A percentile compares a stretch with the other conserved stretches of the same genome.
Conservation (phyloP, 1,140 invertebrate genomes). For the Potamilus streckersoni region DNA sequence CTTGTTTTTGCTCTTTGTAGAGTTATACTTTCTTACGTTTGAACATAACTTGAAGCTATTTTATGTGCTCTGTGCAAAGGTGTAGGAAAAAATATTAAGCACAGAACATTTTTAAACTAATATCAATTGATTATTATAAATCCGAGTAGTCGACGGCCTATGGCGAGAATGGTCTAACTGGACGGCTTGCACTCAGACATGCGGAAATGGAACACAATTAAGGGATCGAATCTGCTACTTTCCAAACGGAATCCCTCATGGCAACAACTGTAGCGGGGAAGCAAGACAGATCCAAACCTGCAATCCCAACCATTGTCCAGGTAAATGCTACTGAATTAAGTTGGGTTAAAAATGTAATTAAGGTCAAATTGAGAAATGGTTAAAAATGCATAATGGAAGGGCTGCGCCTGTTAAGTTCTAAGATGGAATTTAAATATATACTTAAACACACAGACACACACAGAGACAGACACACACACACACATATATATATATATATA, state of each 20-base stretch:
- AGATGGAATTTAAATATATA: no score
- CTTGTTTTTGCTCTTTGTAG: background rate
- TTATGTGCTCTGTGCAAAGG: background rate
- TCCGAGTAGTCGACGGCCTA: conserved; percentile 40
- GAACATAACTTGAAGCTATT: background rate
- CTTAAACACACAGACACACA: no score
- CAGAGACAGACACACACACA: no score
- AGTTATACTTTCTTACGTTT: conserved; percentile 1
- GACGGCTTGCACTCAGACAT: conserved; percentile 37
- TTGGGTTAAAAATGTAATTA: no score
- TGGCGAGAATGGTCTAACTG: conserved; percentile 39
- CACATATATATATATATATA: no score
- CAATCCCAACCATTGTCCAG: conserved; percentile 42
- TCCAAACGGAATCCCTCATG: conserved; percentile 38
- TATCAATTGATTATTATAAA: background rate
- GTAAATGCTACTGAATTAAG: conserved; percentile 14
- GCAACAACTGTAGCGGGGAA: conserved; percentile 40
- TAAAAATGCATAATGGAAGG: no score
- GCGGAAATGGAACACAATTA: conserved; percentile 49
- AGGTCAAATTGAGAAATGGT: no score
- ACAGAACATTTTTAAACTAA: background rate
- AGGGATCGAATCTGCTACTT: conserved; percentile 40
- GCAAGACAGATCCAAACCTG: conserved; percentile 31
- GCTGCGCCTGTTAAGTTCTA: no score
- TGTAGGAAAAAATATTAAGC: background rate